Conservation (phyloP, 2,888 invertebrate species). For the Tenthredo distinguenda region DNA sequence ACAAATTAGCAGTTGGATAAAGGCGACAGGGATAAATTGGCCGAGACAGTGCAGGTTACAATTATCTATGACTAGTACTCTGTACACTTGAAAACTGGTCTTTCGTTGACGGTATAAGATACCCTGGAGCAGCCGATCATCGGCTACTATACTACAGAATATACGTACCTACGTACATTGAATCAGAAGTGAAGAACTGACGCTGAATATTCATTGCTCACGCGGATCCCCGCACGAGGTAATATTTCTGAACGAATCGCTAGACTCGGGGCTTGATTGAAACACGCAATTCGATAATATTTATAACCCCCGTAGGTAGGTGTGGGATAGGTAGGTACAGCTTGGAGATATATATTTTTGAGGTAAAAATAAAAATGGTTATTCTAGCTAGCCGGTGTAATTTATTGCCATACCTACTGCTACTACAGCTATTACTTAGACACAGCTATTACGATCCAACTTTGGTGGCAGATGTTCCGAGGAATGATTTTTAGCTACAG, state of each 20-base stretch:
- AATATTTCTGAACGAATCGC: constrained; percentile 15
- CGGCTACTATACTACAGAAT: not conserved
- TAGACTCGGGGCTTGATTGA: constrained; percentile 22
- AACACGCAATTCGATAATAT: constrained; percentile 36
- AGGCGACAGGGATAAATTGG: constrained; percentile 75
- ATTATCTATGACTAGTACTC: constrained; percentile 64
- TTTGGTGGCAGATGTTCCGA: not conserved
- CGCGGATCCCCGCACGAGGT: not conserved
- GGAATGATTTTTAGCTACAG: not conserved
- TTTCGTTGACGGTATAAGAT: constrained; percentile 6
- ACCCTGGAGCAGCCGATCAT: constrained; percentile 1
- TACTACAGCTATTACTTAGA: not conserved
- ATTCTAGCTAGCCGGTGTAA: not conserved
- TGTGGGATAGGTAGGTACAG: not conserved
- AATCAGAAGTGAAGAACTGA: not conserved
- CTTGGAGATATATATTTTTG: not conserved
- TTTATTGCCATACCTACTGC: not conserved
- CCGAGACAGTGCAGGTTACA: constrained; percentile 67
- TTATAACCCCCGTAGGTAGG: not conserved
- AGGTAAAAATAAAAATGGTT: not conserved
- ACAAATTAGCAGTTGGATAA: constrained; percentile 76
- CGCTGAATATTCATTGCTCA: constrained; percentile 44
- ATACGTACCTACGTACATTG: not conserved
- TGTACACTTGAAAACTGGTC: constrained; percentile 31
- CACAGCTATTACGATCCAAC: not conserved